A percentile compares a stretch with the other conserved stretches of the same genome.
These are phyloP conservation scores for Gymnocephalus cernua DNA, from an alignment of 2,113 vertebrate genomes.

Conservation along the genomic window DNA sequence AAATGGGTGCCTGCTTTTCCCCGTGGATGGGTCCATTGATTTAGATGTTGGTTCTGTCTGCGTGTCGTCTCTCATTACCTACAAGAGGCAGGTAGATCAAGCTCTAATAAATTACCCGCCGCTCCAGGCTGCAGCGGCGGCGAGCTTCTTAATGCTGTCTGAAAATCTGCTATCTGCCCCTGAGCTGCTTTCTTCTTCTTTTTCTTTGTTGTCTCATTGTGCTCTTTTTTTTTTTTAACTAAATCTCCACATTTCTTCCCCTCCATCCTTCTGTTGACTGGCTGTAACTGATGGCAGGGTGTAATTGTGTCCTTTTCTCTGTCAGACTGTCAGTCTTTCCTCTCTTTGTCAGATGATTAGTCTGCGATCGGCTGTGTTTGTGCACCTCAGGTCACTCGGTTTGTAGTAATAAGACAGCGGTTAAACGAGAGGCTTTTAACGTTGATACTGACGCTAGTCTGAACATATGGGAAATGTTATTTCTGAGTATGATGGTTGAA, in stretches of 20 bases:
- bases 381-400: slow-evolving; percentile 6
- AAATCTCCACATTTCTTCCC: not conserved
- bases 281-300: not conserved
- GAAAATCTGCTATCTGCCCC: not conserved
- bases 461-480: not conserved
- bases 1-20: not conserved
- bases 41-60: not conserved
- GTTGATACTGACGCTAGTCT: not conserved
- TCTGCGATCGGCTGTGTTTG: not conserved
- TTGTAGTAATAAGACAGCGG: not conserved
- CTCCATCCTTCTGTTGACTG: not conserved
- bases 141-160: not conserved
- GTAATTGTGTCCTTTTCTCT: slow-evolving; percentile 23
- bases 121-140: not conserved
- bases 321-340: not conserved
- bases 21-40: not conserved
- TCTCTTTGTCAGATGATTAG: slow-evolving; percentile 20
- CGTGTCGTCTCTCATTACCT: slow-evolving; percentile 26
- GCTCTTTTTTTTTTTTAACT: not conserved
- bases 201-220: not conserved
- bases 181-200: not conserved
- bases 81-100: not conserved
- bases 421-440: not conserved
- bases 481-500: not conserved
- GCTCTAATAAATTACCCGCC: slow-evolving; percentile 13